These are phyloP conservation scores for Diadumene lineata DNA, from an alignment of 92 coral and sea anemone genomes.

Conservation along the genomic window DNA sequence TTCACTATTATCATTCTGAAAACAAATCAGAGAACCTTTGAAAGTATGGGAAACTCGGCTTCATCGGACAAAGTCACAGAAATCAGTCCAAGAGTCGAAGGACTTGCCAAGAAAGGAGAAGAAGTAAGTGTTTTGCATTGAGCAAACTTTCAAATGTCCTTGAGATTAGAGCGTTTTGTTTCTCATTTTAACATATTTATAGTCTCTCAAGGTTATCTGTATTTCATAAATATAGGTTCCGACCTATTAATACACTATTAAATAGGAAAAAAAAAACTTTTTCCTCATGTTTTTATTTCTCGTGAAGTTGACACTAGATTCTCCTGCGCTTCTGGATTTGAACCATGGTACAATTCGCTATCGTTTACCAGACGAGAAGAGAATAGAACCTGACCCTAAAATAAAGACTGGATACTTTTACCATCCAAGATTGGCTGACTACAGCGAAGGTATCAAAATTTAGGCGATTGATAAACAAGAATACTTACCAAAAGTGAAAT, in stretches of 20 bases:
- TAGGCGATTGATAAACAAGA: no score
- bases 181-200: no score
- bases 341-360: constrained; percentile 96
- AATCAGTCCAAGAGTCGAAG: constrained; percentile 82
- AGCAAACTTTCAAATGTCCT: background rate
- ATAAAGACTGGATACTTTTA: constrained; percentile 96
- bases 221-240: no score
- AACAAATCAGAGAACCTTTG: background rate
- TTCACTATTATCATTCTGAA: background rate
- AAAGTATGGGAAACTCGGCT: constrained; percentile 14
- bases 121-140: constrained; percentile 32
- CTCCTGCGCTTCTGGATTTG: constrained; percentile 91
- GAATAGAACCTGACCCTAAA: constrained; percentile 45
- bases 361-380: constrained; percentile 86
- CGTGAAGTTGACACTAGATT: constrained; percentile 69
- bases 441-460: constrained; percentile 84
- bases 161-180: no score
- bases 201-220: no score
- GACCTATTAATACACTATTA: no score
- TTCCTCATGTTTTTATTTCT: background rate
- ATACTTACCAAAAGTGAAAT: no score
- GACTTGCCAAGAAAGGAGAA: constrained; percentile 43
- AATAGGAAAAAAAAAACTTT: no score
- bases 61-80: constrained; percentile 16
- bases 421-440: constrained; percentile 94